Conservation (phyloP, 2,888 invertebrate genomes). For the Synergus gifuensis region DNA sequence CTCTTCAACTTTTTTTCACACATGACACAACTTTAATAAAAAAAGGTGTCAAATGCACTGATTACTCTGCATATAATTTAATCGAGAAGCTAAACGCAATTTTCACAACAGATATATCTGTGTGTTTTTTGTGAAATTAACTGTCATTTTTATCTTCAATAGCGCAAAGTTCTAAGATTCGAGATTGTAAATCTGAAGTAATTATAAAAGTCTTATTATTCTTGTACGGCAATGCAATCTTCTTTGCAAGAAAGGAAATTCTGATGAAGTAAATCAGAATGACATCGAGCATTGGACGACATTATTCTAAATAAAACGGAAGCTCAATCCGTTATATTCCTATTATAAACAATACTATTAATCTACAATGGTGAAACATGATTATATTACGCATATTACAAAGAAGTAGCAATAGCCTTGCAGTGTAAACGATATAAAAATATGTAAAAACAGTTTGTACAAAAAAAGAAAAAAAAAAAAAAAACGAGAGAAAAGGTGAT, state of each 20-base stretch:
- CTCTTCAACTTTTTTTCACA: neutral
- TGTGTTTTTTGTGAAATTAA: neutral
- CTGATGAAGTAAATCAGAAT: neutral
- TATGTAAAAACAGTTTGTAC: slow-evolving; percentile 77
- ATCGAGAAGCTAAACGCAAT: neutral
- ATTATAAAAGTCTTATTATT: slow-evolving; percentile 38
- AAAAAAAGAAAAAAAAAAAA: slow-evolving; percentile 73
- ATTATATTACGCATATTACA: slow-evolving; percentile 68
- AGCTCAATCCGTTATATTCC: neutral
- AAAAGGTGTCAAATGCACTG: neutral
- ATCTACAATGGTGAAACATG: slow-evolving; percentile 63
- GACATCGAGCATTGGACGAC: neutral
- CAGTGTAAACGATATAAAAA: slow-evolving; percentile 62
- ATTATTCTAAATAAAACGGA: slow-evolving; percentile 5
- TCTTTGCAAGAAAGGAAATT: slow-evolving; percentile 17
- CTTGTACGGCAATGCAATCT: slow-evolving; percentile 26
- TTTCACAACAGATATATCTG: neutral
- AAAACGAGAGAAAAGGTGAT: slow-evolving; percentile 71
- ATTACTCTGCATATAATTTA: neutral
- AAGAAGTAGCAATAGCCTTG: slow-evolving; percentile 55
- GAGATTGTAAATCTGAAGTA: neutral
- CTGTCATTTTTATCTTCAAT: neutral
- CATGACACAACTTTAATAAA: neutral
- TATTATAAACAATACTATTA: slow-evolving; percentile 57
- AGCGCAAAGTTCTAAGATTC: neutral